Evolutionary conservation across 2,888 invertebrate genomes (phyloP).

Genomic region (Heliconius ethilla): DNA sequence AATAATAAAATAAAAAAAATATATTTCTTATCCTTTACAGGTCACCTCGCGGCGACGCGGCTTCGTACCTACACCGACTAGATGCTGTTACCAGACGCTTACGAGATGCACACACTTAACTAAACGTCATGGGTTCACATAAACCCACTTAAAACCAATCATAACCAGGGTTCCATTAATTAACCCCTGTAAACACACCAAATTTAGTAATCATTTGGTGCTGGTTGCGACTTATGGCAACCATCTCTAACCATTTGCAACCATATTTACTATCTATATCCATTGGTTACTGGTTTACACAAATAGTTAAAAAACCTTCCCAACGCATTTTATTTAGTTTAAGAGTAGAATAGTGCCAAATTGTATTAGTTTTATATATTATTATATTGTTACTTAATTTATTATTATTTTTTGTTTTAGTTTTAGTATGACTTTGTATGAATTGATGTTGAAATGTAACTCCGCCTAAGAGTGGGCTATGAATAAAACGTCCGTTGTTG

Average conservation of each 20-base stretch:
- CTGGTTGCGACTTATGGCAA: not conserved
- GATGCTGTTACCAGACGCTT: constrained; percentile 65
- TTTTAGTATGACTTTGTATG: constrained; percentile 46
- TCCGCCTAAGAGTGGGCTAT: constrained; percentile 62
- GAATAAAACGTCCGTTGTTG: constrained; percentile 50
- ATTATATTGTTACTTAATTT: constrained; percentile 74
- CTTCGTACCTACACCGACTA: constrained; percentile 63
- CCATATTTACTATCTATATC: not conserved
- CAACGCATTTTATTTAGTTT: constrained; percentile 57
- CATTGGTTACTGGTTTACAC: not conserved
- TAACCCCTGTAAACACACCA: not conserved
- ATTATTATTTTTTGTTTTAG: constrained; percentile 56
- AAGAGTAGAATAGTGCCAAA: constrained; percentile 77
- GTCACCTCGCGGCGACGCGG: constrained; percentile 51
- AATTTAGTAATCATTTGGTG: not conserved
- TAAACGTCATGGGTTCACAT: constrained; percentile 8
- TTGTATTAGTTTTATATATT: constrained; percentile 52
- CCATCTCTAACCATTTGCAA: not conserved
- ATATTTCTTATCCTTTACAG: constrained; percentile 1
- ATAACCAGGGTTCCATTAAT: not conserved
- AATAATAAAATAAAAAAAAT: not conserved
- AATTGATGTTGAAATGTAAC: constrained; percentile 53
- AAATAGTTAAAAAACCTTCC: constrained; percentile 21
- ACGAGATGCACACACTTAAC: constrained; percentile 55
- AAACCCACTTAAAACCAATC: not conserved